A percentile compares a stretch with the other conserved stretches of the same genome.
These are phyloP conservation scores for Scaptomyza pallida DNA, from an alignment of 1,140 invertebrate species.

Conservation along the genomic window DNA sequence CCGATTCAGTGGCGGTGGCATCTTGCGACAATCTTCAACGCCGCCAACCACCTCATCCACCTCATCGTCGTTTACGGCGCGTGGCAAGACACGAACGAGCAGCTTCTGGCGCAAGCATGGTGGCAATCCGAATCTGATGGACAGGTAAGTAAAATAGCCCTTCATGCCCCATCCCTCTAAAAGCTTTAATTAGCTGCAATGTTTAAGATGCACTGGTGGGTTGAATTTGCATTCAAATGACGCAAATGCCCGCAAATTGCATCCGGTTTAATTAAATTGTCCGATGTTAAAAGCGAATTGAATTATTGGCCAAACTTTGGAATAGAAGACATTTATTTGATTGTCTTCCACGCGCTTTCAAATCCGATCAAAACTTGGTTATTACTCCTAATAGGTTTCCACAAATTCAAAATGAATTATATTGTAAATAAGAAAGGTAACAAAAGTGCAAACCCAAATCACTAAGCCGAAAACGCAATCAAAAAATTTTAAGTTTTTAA, in stretches of 20 bases:
- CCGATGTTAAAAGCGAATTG: not conserved
- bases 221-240: slow-evolving; percentile 24
- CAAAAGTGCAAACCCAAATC: too few species aligned
- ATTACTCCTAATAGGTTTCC: too few species aligned
- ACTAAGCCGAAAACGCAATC: too few species aligned
- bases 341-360: too few species aligned
- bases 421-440: too few species aligned
- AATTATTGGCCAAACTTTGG: not conserved
- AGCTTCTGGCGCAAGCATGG: slow-evolving; percentile 77
- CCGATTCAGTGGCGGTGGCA: slow-evolving; percentile 63
- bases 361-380: too few species aligned
- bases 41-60: slow-evolving; percentile 40
- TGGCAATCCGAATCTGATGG: slow-evolving; percentile 77
- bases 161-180: not conserved
- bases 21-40: slow-evolving; percentile 71
- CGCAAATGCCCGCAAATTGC: slow-evolving; percentile 15
- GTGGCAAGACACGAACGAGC: slow-evolving; percentile 45
- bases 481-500: too few species aligned
- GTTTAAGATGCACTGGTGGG: slow-evolving; percentile 15
- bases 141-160: slow-evolving; percentile 61
- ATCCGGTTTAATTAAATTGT: slow-evolving; percentile 35
- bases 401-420: too few species aligned
- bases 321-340: too few species aligned
- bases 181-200: slow-evolving; percentile 48
- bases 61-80: slow-evolving; percentile 29